A percentile compares a stretch with the other conserved stretches of the same genome.
phyloP scores from a whole-genome alignment of 2,797 vertebrate genomes.

The Rhodeus uyekii region DNA sequence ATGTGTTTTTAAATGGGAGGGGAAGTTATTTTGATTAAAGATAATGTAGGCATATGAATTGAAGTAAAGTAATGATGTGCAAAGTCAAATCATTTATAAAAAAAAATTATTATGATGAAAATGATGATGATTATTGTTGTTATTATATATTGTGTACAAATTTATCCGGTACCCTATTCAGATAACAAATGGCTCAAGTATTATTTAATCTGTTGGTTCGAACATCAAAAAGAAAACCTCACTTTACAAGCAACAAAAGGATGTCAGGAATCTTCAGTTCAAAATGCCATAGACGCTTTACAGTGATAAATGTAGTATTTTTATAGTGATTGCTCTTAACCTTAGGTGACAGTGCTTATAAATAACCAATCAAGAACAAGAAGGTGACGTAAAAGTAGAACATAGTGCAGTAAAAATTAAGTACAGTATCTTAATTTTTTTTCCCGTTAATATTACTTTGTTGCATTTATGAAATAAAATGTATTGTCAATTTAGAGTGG shows the following conservation, averaged over 20 bases:
- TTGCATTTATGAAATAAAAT: background rate
- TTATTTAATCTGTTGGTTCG: background rate
- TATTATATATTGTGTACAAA: background rate
- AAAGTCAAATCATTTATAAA: background rate
- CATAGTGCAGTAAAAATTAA: background rate
- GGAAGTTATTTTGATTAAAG: too few species aligned
- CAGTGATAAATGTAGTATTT: constrained; percentile 10
- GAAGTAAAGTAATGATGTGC: too few species aligned
- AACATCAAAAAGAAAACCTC: background rate
- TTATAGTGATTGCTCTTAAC: constrained; percentile 1
- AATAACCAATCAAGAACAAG: background rate
- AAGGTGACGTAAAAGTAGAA: background rate
- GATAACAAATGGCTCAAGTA: background rate
- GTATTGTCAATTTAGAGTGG: background rate
- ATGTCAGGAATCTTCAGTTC: background rate
- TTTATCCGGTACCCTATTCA: background rate
- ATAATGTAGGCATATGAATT: too few species aligned
- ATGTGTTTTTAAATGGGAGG: too few species aligned
- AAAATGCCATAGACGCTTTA: constrained; percentile 1
- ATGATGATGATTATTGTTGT: background rate
- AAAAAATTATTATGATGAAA: background rate
- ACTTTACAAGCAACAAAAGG: background rate
- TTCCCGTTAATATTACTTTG: background rate
- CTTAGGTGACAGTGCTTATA: background rate
- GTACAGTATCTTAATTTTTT: too few species aligned